Evolutionary conservation across 2,113 vertebrate species (phyloP).

Genomic region (Anseranas semipalmata): DNA sequence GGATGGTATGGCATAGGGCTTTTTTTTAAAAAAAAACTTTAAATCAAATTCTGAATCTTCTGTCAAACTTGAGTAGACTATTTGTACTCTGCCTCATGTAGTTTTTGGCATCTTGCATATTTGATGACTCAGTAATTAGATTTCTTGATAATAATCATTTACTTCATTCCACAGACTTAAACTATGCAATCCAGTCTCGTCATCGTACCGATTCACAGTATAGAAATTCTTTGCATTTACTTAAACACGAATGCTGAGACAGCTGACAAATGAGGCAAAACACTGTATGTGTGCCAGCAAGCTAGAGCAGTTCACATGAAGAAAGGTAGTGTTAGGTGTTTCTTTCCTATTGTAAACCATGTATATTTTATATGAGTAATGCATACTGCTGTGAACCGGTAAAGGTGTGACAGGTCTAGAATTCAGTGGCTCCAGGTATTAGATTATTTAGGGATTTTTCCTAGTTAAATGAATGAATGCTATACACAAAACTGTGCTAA

Average conservation of each 20-base stretch:
- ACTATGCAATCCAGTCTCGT: constrained; percentile 62
- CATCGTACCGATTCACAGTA: constrained; percentile 50
- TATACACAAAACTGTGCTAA: neutral
- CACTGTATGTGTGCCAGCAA: neutral
- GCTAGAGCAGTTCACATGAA: neutral
- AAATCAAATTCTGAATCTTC: constrained; percentile 83
- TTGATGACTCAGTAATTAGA: constrained; percentile 54
- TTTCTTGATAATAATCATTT: constrained; percentile 57
- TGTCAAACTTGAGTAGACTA: constrained; percentile 80
- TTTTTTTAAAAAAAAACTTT: constrained; percentile 76
- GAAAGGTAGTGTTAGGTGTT: neutral
- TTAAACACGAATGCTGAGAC: neutral
- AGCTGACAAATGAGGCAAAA: constrained; percentile 55
- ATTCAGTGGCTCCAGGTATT: neutral
- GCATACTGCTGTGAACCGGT: neutral
- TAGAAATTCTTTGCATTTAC: constrained; percentile 46
- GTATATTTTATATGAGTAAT: neutral
- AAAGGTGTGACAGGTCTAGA: neutral
- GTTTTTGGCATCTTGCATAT: constrained; percentile 61
- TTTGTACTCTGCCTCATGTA: constrained; percentile 74
- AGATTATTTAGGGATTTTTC: neutral
- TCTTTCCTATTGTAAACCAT: neutral
- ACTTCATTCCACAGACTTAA: constrained; percentile 72
- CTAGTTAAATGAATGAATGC: neutral
- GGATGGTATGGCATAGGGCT: constrained; percentile 70